Percentiles rank a stretch among this genome's conserved stretches.
phyloP scores from a whole-genome alignment of 37 sponge, comb jelly and placozoan species.

The Crambe crambe region DNA sequence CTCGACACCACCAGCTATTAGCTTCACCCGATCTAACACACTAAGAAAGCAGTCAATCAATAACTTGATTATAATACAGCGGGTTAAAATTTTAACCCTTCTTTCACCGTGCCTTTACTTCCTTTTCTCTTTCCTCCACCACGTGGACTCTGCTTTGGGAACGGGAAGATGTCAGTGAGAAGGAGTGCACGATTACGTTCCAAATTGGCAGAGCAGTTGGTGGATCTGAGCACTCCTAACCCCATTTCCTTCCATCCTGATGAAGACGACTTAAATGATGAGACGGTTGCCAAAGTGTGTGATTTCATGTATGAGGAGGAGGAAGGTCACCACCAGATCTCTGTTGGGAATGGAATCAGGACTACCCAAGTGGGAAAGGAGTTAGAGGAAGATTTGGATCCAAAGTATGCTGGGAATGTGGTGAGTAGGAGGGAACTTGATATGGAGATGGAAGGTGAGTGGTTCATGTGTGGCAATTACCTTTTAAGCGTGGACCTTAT shows the following conservation, averaged over 20 bases:
- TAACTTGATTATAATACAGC: no score
- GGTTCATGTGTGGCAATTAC: neutral
- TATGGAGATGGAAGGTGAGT: slow-evolving; percentile 20
- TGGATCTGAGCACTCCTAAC: slow-evolving; percentile 48
- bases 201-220: slow-evolving; percentile 47
- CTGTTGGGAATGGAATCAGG: neutral
- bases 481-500: neutral
- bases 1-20: no score
- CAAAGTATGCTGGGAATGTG: slow-evolving; percentile 59
- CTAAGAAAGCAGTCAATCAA: no score
- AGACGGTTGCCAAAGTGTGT: slow-evolving; percentile 34
- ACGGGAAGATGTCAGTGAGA: neutral
- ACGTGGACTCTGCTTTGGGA: neutral
- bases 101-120: no score
- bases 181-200: neutral
- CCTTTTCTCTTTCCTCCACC: no score
- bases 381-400: slow-evolving; percentile 49
- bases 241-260: slow-evolving; percentile 64
- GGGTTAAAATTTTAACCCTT: no score
- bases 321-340: neutral
- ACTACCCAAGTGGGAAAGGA: no score
- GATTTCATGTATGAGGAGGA: slow-evolving; percentile 17
- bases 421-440: slow-evolving; percentile 49
- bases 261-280: slow-evolving; percentile 18
- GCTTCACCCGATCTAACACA: no score